phyloP scores from a whole-genome alignment of 2,113 vertebrate species.

The Vicugna pacos region DNA sequence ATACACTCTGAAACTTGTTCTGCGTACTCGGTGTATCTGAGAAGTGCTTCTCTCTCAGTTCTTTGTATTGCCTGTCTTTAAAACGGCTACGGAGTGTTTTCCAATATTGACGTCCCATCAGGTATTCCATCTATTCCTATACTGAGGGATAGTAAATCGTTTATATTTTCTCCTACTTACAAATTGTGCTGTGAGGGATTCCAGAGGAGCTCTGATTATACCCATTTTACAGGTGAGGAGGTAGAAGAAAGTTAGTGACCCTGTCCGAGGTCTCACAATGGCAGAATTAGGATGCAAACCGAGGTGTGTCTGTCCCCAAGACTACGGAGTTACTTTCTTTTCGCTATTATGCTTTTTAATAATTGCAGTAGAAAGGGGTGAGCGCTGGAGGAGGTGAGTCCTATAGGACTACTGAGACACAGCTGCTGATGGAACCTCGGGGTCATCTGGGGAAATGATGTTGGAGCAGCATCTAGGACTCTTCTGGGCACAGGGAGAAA shows the following conservation, averaged over 20 bases:
- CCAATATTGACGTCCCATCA: neutral
- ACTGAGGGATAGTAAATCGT: neutral
- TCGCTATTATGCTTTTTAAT: neutral
- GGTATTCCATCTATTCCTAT: neutral
- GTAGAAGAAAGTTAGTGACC: neutral
- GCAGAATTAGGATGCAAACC: neutral
- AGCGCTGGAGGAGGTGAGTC: neutral
- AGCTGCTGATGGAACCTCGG: neutral
- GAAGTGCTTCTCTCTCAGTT: neutral
- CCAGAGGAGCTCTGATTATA: neutral
- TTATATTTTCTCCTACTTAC: neutral
- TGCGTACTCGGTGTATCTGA: neutral
- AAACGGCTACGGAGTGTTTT: neutral
- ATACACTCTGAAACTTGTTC: neutral
- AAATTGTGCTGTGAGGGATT: neutral
- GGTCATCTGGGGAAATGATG: neutral
- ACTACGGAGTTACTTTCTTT: neutral
- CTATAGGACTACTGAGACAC: neutral
- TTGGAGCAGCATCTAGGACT: neutral
- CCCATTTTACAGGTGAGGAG: neutral
- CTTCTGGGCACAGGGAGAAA: neutral
- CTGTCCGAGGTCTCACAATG: neutral
- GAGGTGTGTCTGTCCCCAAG: neutral
- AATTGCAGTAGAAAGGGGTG: neutral
- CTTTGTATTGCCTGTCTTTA: neutral